A percentile compares a stretch with the other conserved stretches of the same genome.
phyloP scores from a whole-genome alignment of 2,797 vertebrate species.

The Anolis apletophallus region DNA sequence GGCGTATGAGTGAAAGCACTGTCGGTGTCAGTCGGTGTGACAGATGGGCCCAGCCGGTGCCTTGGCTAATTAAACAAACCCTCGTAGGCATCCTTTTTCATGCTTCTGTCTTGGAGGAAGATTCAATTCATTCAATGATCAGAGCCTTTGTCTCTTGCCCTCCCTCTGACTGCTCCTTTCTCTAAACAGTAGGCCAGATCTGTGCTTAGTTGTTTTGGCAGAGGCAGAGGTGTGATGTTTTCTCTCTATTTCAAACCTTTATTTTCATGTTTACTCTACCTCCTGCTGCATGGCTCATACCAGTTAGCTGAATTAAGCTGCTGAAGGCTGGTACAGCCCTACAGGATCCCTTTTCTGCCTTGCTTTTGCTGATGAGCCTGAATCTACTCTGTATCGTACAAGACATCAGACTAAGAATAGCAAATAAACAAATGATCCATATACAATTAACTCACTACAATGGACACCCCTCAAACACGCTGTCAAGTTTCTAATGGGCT shows the following conservation, averaged over 20 bases:
- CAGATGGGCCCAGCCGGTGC: neutral
- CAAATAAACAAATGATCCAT: neutral
- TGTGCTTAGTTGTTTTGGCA: neutral
- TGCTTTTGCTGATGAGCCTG: conserved; percentile 25
- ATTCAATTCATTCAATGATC: neutral
- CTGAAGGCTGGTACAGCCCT: accelerated
- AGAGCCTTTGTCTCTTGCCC: neutral
- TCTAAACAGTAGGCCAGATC: conserved; percentile 1
- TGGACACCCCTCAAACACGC: neutral
- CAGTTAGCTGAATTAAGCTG: conserved; percentile 1
- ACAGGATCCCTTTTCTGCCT: neutral
- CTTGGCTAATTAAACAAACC: conserved; percentile 2
- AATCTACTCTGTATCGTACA: neutral
- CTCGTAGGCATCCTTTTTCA: neutral
- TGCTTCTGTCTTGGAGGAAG: neutral
- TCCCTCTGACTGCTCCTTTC: conserved; percentile 7
- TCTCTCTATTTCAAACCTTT: conserved; percentile 19
- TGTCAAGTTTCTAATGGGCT: neutral
- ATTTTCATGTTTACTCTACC: neutral
- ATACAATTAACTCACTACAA: no score
- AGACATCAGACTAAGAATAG: neutral
- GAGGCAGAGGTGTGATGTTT: conserved; percentile 20
- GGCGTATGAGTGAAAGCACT: neutral
- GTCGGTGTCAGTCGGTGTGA: neutral
- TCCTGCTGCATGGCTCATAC: conserved; percentile 25